phyloP scores from a whole-genome alignment of 2,113 vertebrate genomes.

The Psilopogon haemacephalus region DNA sequence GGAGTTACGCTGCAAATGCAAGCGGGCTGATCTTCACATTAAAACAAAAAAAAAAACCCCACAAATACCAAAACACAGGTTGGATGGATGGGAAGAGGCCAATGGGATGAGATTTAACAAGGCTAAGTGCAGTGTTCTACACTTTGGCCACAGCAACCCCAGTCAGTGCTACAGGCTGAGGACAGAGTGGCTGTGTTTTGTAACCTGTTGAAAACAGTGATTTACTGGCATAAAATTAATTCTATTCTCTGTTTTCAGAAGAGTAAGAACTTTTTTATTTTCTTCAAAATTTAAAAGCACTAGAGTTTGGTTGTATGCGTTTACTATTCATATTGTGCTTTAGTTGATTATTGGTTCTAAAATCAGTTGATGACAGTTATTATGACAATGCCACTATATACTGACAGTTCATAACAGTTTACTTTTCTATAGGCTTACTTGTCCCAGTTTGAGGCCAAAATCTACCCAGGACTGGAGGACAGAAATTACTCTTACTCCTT shows the following conservation, averaged over 20 bases:
- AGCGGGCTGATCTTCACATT: not conserved
- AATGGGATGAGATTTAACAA: too few species aligned
- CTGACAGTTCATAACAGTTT: too few species aligned
- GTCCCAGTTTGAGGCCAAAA: too few species aligned
- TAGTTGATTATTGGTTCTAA: not conserved
- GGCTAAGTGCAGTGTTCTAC: too few species aligned
- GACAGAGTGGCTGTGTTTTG: too few species aligned
- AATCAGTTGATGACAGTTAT: not conserved
- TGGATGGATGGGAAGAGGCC: too few species aligned
- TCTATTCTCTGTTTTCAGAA: slow-evolving; percentile 37
- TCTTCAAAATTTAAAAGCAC: not conserved
- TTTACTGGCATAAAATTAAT: slow-evolving; percentile 60
- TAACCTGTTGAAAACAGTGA: slow-evolving; percentile 59
- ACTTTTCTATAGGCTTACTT: not conserved
- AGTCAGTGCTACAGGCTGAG: too few species aligned
- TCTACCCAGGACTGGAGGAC: too few species aligned
- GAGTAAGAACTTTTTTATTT: not conserved
- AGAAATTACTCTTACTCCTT: too few species aligned
- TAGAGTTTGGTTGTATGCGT: not conserved
- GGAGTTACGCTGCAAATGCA: not conserved
- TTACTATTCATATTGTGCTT: not conserved
- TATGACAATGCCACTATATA: not conserved
- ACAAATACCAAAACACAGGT: too few species aligned
- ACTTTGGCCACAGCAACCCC: too few species aligned
- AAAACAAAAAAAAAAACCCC: too few species aligned